A percentile compares a stretch with the other conserved stretches of the same genome.
These are phyloP conservation scores for Zootermopsis nevadensis DNA, from an alignment of 2,888 invertebrate species.

Conservation along the genomic window DNA sequence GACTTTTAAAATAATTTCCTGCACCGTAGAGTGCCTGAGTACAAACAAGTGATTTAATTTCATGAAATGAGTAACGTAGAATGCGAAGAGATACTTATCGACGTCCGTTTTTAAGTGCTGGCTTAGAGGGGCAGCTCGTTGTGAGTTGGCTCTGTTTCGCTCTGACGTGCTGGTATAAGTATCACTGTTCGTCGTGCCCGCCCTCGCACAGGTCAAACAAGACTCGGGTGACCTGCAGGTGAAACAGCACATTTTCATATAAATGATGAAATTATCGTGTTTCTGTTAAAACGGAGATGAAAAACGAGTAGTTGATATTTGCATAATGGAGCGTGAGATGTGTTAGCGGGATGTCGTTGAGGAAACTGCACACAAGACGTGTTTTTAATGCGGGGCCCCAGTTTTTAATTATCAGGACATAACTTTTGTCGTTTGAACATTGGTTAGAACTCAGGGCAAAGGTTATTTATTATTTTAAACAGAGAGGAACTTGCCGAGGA, in stretches of 20 bases:
- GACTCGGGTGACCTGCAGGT: not conserved
- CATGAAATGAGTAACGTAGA: no score
- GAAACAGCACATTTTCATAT: constrained; percentile 3
- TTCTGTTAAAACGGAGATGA: not conserved
- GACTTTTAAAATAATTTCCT: no score
- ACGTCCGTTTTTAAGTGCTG: no score
- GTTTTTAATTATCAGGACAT: not conserved
- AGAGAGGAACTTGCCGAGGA: no score
- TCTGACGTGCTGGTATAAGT: not conserved
- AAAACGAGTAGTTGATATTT: not conserved
- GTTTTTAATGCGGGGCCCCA: not conserved
- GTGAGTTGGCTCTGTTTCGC: no score
- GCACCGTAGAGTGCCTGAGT: no score
- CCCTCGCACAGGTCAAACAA: not conserved
- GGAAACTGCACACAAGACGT: not conserved
- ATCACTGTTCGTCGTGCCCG: not conserved
- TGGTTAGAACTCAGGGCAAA: no score
- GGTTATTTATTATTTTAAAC: no score
- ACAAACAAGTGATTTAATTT: no score
- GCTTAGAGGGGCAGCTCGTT: no score
- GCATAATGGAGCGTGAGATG: not conserved
- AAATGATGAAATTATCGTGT: not conserved
- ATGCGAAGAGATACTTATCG: no score
- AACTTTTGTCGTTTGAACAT: not conserved
- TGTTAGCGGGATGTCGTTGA: not conserved